Evolutionary conservation across 2,888 invertebrate species (phyloP).

Genomic region (Athalia rosae): DNA sequence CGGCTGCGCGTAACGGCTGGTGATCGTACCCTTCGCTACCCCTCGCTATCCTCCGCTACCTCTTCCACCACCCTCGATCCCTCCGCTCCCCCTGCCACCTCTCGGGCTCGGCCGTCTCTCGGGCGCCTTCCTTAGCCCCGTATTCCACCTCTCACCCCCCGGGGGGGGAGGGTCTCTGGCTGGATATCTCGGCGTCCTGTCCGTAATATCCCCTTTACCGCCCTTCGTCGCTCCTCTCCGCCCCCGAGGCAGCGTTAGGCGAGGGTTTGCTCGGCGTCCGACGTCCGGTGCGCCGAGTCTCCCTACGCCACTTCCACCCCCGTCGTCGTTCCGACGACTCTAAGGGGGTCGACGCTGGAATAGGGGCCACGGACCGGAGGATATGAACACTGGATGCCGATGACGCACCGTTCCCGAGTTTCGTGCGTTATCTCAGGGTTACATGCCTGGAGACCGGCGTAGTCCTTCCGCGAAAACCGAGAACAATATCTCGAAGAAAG

Average conservation of each 20-base stretch:
- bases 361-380: slow-evolving; percentile 46
- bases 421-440: slow-evolving; percentile 45
- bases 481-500: slow-evolving; percentile 46
- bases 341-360: slow-evolving; percentile 36
- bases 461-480: slow-evolving; percentile 42
- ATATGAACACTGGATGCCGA: slow-evolving; percentile 44
- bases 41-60: slow-evolving; percentile 45
- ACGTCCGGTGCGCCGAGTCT: slow-evolving; percentile 60
- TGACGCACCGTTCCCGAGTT: slow-evolving; percentile 45
- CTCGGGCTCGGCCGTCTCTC: slow-evolving; percentile 53
- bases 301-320: slow-evolving; percentile 49
- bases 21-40: slow-evolving; percentile 68
- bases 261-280: slow-evolving; percentile 64
- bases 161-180: slow-evolving; percentile 55
- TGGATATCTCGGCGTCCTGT: slow-evolving; percentile 72
- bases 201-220: slow-evolving; percentile 69
- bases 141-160: slow-evolving; percentile 39
- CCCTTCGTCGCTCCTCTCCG: slow-evolving; percentile 54
- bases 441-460: slow-evolving; percentile 29
- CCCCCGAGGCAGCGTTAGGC: slow-evolving; percentile 63
- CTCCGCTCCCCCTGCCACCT: slow-evolving; percentile 30
- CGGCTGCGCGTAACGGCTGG: slow-evolving; percentile 65
- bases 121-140: slow-evolving; percentile 53
- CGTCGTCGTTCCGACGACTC: slow-evolving; percentile 49
- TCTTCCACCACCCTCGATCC: slow-evolving; percentile 33